Conservation (phyloP, 2,888 invertebrate species). For the Uloborus plumipes region DNA sequence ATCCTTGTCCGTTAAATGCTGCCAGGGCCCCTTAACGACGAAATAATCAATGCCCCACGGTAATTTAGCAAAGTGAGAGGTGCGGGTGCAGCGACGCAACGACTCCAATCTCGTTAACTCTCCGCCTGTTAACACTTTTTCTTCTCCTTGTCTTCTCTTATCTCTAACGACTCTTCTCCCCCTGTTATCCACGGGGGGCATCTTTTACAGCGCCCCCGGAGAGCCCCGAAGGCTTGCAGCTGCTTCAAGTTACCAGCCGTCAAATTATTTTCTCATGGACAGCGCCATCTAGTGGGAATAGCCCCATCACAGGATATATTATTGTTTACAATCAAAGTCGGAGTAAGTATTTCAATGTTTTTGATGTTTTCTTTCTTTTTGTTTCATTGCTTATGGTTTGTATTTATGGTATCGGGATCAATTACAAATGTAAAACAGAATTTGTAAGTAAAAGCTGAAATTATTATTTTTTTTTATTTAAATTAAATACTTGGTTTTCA, state of each 20-base stretch:
- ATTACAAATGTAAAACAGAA: too few species aligned
- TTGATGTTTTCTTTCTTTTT: too few species aligned
- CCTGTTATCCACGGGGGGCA: slow-evolving; percentile 25
- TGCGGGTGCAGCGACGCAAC: background rate
- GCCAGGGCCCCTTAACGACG: slow-evolving; percentile 34
- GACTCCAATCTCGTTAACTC: slow-evolving; percentile 44
- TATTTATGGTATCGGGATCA: too few species aligned
- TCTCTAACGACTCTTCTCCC: slow-evolving; percentile 36
- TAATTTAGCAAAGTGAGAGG: slow-evolving; percentile 36
- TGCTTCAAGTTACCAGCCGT: slow-evolving; percentile 68
- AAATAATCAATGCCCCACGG: slow-evolving; percentile 57
- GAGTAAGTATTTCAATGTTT: slow-evolving; percentile 35
- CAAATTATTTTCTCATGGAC: slow-evolving; percentile 70
- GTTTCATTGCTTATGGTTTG: too few species aligned
- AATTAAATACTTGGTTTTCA: too few species aligned
- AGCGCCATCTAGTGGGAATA: slow-evolving; percentile 71
- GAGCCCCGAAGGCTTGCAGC: slow-evolving; percentile 49
- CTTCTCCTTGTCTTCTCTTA: slow-evolving; percentile 45
- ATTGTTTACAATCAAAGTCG: slow-evolving; percentile 69
- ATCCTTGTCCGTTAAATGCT: slow-evolving; percentile 40
- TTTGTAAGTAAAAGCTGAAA: too few species aligned
- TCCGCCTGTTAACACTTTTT: slow-evolving; percentile 51
- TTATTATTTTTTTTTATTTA: too few species aligned
- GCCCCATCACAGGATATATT: slow-evolving; percentile 69
- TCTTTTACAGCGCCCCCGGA: slow-evolving; percentile 62